Percentiles rank a stretch among this genome's conserved stretches.
Conservation (phyloP, 92 coral and sea anemone genomes). For the Parazoanthus swiftii region DNA sequence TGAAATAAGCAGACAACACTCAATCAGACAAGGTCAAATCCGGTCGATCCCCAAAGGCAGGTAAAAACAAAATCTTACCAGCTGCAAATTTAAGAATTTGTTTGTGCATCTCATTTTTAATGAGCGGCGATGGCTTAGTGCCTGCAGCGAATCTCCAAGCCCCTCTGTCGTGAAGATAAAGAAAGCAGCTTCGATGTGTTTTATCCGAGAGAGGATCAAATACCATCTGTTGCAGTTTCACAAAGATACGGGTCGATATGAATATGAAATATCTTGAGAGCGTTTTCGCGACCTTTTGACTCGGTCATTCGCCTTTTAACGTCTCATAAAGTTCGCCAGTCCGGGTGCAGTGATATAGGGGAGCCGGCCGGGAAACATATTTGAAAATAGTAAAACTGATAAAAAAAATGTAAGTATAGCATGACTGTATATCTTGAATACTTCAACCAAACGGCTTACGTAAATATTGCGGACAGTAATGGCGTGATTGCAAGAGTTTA, state of each 20-base stretch:
- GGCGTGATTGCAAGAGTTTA: background rate
- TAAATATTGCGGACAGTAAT: background rate
- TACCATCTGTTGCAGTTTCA: background rate
- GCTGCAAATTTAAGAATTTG: background rate
- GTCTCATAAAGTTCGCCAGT: background rate
- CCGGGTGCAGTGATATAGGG: background rate
- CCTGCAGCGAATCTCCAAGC: background rate
- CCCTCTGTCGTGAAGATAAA: background rate
- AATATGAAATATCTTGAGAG: conserved; percentile 15
- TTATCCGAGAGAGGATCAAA: conserved; percentile 20
- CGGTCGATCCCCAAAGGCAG: background rate
- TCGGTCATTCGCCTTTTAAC: background rate
- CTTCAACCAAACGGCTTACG: background rate
- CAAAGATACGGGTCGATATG: background rate
- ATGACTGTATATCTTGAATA: background rate
- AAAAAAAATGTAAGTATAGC: no score
- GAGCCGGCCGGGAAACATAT: background rate
- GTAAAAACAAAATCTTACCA: conserved; percentile 3
- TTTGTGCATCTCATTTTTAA: background rate
- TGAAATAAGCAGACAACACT: background rate
- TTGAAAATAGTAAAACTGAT: background rate
- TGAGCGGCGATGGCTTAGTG: background rate
- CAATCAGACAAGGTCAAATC: background rate
- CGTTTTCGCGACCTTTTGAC: background rate
- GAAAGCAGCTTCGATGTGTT: background rate